Evolutionary conservation across 2,797 vertebrate genomes (phyloP).

Genomic region (Chiloscyllium punctatum): DNA sequence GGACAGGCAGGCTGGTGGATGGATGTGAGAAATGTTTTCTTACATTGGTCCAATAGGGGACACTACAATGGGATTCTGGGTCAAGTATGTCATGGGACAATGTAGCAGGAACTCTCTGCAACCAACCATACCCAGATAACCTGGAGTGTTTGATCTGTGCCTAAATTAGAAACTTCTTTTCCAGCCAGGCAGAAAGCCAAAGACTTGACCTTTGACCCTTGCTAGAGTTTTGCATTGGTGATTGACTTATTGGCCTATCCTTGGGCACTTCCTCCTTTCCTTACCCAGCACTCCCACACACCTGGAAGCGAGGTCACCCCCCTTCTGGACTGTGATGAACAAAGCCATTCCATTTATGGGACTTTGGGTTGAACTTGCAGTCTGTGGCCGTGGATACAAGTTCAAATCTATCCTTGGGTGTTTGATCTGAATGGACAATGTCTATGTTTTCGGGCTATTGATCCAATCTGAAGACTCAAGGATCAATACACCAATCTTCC

Average conservation of each 20-base stretch:
- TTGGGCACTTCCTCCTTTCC: neutral
- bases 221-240: neutral
- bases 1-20: neutral
- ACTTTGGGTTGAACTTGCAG: neutral
- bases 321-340: neutral
- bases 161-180: neutral
- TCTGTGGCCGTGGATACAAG: neutral
- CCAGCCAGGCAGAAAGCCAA: neutral
- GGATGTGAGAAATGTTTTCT: neutral
- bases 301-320: neutral
- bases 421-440: neutral
- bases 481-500: neutral
- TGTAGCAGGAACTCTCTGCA: neutral
- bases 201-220: neutral
- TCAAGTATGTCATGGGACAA: neutral
- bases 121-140: neutral
- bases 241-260: neutral
- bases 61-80: neutral
- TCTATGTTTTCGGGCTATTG: neutral
- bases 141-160: neutral
- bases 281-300: neutral
- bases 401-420: neutral
- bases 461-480: neutral
- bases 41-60: neutral
- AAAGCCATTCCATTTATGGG: neutral